A percentile compares a stretch with the other conserved stretches of the same genome.
These are phyloP conservation scores for Tenthredo amoena DNA, from an alignment of 2,888 invertebrate species.

Conservation along the genomic window DNA sequence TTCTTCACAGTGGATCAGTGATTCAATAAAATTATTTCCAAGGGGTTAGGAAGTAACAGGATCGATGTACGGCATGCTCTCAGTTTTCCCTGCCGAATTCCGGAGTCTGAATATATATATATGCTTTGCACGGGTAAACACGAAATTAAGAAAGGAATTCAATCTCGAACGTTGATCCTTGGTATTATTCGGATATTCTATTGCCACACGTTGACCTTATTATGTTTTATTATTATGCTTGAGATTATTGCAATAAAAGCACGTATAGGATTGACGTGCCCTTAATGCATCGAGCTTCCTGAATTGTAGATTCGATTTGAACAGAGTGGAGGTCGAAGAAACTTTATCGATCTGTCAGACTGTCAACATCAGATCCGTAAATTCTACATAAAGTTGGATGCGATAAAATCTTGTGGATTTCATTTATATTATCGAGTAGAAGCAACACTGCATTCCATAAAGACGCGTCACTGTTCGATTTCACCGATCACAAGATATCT, in stretches of 20 bases:
- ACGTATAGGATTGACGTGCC: too few species aligned
- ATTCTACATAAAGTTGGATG: neutral
- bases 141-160: too few species aligned
- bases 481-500: neutral
- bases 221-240: too few species aligned
- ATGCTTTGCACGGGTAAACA: too few species aligned
- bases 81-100: neutral
- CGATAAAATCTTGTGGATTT: conserved; percentile 5
- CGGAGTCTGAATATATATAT: neutral
- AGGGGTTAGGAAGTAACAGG: too few species aligned
- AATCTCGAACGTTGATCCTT: too few species aligned
- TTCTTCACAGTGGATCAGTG: neutral
- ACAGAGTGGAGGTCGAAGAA: too few species aligned
- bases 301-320: too few species aligned
- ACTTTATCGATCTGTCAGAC: neutral
- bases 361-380: neutral
- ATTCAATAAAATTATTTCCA: neutral
- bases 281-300: too few species aligned
- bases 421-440: conserved; percentile 4
- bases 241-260: neutral
- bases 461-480: conserved; percentile 3
- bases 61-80: neutral
- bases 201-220: too few species aligned
- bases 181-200: too few species aligned
- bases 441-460: neutral